Evolutionary conservation across 53 echinoderm and acorn worm genomes (phyloP), one percentile per base, ranked within the genome.

Genomic region (Temnopleurus reevesii): DNA sequence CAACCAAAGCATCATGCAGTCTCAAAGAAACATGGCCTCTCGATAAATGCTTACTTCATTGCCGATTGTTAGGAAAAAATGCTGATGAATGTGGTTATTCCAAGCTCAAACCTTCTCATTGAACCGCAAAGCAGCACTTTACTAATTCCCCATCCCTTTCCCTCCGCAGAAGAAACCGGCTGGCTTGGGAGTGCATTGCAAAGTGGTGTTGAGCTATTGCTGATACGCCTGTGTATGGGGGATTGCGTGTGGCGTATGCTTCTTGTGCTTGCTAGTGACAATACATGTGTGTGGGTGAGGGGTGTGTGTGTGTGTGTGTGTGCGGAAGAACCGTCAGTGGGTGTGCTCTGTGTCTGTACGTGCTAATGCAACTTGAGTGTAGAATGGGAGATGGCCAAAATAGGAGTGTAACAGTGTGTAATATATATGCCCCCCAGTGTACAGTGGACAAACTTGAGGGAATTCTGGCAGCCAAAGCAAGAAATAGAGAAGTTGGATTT

Each of bases 231-330:
- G 71, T 71, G 71, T 71, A 38, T 71, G 71, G 41, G 41, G 43
- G 71, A 71, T 41, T 71, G 41, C 41, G 71, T 71, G 71, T 71
- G 41, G 19, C 4, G 41, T 71, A 21, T 71, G 43, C 41, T 36
- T 41, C 36, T 89, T n/a, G 49, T 89, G 66, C 45, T 87, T 76
- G 76, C 76, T 76, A 49, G 58, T 53, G 34, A 3, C 24, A 53
- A 30, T 81, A 8, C 28, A 12, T 76, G 41, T 89, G 89, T 66
- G 76, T 89, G 89, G 26, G 56, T 89, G 53, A 76, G 76, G 17
- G 36, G 17, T 2, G 17, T 18, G 49, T 28, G 79, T 47, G 77
- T 46, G 47, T 46, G 46, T 46, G 77, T 25, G 43, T 25, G 46
- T 18, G 53, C 15, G 15, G 53, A 51, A 8, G 53, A 10, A 51